Evolutionary conservation across 1,140 invertebrate genomes (phyloP).

Genomic region (Drosophila bocqueti): DNA sequence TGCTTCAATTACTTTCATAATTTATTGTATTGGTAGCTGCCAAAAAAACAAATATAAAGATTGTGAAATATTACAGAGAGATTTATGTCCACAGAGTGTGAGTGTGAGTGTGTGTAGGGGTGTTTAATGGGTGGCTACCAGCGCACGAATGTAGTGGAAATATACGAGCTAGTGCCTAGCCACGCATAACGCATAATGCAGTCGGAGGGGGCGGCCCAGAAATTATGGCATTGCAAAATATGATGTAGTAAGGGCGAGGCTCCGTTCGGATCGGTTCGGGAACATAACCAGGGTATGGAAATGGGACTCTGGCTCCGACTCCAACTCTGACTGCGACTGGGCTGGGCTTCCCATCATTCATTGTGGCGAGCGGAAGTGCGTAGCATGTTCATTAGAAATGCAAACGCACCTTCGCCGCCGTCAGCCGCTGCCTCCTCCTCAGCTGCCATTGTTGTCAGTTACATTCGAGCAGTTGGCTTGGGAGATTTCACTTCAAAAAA

Average conservation of each 20-base stretch:
- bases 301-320: constrained; percentile 11
- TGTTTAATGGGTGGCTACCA: constrained; percentile 11
- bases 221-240: constrained; percentile 81
- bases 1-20: constrained; percentile 70
- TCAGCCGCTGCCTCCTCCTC: neutral
- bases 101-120: constrained; percentile 19
- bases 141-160: neutral
- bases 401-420: constrained; percentile 73
- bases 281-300: constrained; percentile 20
- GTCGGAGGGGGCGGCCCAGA: constrained; percentile 30
- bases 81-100: constrained; percentile 54
- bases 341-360: constrained; percentile 68
- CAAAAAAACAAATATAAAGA: constrained; percentile 5
- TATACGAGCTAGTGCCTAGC: constrained; percentile 45
- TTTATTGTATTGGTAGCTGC: constrained; percentile 56
- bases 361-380: constrained; percentile 78
- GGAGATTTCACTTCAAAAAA: constrained; percentile 13
- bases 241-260: constrained; percentile 71
- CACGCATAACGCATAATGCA: constrained; percentile 70
- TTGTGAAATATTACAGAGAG: constrained; percentile 62
- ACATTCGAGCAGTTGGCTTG: constrained; percentile 52
- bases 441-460: constrained; percentile 48
- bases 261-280: constrained; percentile 3
- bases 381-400: constrained; percentile 83
- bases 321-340: neutral